Base-by-base conservation (phyloP, 2,888 invertebrate species). In the Diplolepis rosae region DNA sequence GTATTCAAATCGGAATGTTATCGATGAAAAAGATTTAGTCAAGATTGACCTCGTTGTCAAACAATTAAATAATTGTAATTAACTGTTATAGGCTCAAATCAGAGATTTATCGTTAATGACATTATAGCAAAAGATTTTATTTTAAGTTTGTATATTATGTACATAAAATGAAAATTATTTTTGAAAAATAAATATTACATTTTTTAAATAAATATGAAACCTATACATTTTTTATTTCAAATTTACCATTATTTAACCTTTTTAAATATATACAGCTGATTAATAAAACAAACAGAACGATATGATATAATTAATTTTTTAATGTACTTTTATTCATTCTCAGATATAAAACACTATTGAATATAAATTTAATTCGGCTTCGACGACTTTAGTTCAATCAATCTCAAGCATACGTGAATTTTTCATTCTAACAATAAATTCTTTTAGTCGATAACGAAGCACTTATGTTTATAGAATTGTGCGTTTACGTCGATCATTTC, bases 371-470 rank as follows among this genome's bases (percentile, higher is more conserved):
- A 13, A 39, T 24, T 39, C 28, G 24, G n/a, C 24, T 24, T 65
- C 27, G 35, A 39, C 7, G 27, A n/a, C 24, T n/a, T n/a, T 9
- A 65, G 24, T 22, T 42, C 42, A 27, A 15, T 39, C n/a, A 65
- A n/a, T 52, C 51, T 45, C 51, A 28, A 1, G 28, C 28, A 52
- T 28, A n/a, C 15, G 7, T 1, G 5, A 52, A 45, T 9, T 52
- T 52, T 15, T n/a, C n/a, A 52, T n/a, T 28, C n/a, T 15, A 6
- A 52, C 52, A 52, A 65, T 65, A 65, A 65, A 65, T 65, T 24
- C 24, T 65, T 65, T 35, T 65, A 65, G 13, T 42, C 35, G 35
- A 65, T 65, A 42, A 65, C 42, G 27, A 65, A 65, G 35, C 42
- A 42, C 15, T 65, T 24, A 27, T 42, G 15, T 65, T 42, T 27